These are phyloP conservation scores for Leptopilina boulardi DNA, from an alignment of 1,140 invertebrate species.

Conservation along the genomic window DNA sequence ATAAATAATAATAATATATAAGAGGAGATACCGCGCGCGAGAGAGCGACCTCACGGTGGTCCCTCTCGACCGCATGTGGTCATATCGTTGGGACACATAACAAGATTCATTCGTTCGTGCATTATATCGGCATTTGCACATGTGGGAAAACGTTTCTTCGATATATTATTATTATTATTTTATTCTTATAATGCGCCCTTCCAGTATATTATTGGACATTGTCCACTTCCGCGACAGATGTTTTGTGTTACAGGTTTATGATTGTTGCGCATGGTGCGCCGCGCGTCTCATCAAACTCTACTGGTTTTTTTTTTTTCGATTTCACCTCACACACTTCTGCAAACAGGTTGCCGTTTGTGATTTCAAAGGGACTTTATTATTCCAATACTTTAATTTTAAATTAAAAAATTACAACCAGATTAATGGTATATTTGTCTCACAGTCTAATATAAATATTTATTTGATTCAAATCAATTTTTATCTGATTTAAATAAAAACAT, in stretches of 20 bases:
- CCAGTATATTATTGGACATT: conserved; percentile 46
- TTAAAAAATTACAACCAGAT: no score
- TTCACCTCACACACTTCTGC: neutral
- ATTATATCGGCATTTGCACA: conserved; percentile 64
- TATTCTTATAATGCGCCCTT: conserved; percentile 21
- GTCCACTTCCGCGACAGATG: conserved; percentile 59
- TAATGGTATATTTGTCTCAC: no score
- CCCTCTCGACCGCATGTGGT: conserved; percentile 62
- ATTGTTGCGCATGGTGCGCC: conserved; percentile 25
- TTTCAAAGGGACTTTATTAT: no score
- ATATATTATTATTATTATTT: conserved; percentile 41
- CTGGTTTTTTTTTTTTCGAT: conserved; percentile 15
- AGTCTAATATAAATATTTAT: no score
- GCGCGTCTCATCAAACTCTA: neutral
- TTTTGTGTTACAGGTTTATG: conserved; percentile 52
- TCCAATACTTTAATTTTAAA: no score
- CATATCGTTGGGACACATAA: conserved; percentile 45
- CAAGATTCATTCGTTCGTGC: conserved; percentile 57
- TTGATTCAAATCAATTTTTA: no score
- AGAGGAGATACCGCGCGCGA: conserved; percentile 53
- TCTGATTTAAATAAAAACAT: no score
- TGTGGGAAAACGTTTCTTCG: conserved; percentile 60
- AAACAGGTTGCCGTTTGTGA: neutral
- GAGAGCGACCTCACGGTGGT: conserved; percentile 45
- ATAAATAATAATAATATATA: conserved; percentile 63